Evolutionary conservation across 2,113 vertebrate species (phyloP), one percentile per base, ranked within the genome.

Genomic region (Hippocampus zosterae): DNA sequence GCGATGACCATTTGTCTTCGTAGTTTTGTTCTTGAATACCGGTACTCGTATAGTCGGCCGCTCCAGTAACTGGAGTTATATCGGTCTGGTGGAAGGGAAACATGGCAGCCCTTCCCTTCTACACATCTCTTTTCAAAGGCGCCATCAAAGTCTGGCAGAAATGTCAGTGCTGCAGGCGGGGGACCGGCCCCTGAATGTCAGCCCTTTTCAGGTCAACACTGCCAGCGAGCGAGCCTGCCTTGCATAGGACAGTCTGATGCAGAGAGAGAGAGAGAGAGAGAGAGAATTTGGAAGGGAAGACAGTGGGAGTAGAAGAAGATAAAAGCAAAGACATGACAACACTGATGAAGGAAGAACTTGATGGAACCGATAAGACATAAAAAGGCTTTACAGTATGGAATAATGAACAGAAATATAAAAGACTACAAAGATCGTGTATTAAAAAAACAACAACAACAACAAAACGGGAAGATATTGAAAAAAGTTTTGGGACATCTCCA

Each of bases 91-190:
- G 84, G 79, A 74, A 27, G 81, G 77, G 77, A 87, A 84, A 88
- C 81, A 88, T 53, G 88, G 81, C 79, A 83, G 82, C 88, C 84
- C 82, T 85, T 90, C 78, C 83, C 82, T 82, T 85, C 80, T 78
- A 88, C 87, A 91, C 88, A 90, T 90, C 90, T 90, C 87, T 88
- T 87, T 91, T 92, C 90, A 92, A 92, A 92, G 90, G 83, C 85
- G 76, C 83, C 90, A 92, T 93, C 90, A 92, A 91, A 93, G 90
- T 87, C 81, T 88, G 85, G 89, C 89, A 89, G 86, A 92, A 92
- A 92, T 92, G 92, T 92, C 91, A 92, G 81, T 73, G 81, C 88
- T 89, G 89, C 87, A 91, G 88, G 91, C 87, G 87, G 90, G 87
- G 87, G 89, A 89, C 84, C 80, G 78, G 85, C 84, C 85, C 90